Evolutionary conservation across 2,113 vertebrate species (phyloP).

Genomic region (Theristicus caerulescens): DNA sequence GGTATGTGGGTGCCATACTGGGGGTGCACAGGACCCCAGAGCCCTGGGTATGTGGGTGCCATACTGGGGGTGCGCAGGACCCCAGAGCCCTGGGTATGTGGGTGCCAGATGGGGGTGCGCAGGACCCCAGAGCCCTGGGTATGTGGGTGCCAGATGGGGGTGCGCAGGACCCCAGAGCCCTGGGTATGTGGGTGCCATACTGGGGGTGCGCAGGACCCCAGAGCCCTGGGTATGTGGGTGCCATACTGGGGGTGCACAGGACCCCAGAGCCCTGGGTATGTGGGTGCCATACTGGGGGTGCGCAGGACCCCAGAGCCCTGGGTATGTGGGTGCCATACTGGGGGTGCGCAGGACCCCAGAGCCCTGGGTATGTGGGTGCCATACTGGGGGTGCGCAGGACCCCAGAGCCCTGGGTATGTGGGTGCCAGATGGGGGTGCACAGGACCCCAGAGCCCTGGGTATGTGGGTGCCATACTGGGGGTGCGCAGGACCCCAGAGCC

Average conservation of each 20-base stretch:
- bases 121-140: neutral
- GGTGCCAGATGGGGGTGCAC: too few species aligned
- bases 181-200: rapidly evolving
- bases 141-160: rapidly evolving
- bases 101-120: neutral
- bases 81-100: too few species aligned
- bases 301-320: neutral
- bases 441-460: neutral
- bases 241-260: rapidly evolving
- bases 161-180: neutral
- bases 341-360: neutral
- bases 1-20: neutral
- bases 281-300: neutral
- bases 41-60: neutral
- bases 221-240: rapidly evolving
- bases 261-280: neutral
- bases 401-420: neutral
- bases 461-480: neutral
- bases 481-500: neutral
- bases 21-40: neutral
- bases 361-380: neutral
- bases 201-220: neutral
- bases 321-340: neutral
- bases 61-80: too few species aligned
- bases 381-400: neutral